Conservation (phyloP, 1,140 invertebrate genomes). For the Cherax destructor region DNA sequence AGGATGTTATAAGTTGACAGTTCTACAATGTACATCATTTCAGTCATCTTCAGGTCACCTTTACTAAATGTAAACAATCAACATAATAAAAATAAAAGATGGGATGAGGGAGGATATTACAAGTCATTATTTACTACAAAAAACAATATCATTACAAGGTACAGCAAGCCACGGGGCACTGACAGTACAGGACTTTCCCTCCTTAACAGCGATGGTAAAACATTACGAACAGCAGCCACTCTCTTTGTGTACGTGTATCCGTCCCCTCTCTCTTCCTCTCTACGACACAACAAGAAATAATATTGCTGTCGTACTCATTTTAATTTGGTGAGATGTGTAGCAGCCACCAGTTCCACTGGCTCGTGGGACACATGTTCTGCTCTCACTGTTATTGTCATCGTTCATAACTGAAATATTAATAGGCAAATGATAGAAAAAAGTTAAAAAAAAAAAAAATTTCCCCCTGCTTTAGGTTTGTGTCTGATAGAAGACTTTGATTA, state of each 20-base stretch:
- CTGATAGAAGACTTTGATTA: no score
- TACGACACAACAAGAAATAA: constrained; percentile 25
- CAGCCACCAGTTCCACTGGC: constrained; percentile 49
- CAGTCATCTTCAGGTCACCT: no score
- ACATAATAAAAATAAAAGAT: no score
- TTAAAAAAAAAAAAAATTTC: neutral
- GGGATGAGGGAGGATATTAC: no score
- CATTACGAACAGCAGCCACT: constrained; percentile 58
- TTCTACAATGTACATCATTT: no score
- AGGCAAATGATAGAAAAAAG: neutral
- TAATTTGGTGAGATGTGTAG: constrained; percentile 49
- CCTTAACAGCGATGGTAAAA: constrained; percentile 28
- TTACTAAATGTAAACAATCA: no score
- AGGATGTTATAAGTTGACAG: no score
- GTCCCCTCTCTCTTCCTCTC: constrained; percentile 6
- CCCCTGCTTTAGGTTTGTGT: no score
- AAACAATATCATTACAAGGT: neutral
- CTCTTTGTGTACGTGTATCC: constrained; percentile 43
- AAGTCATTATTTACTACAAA: no score
- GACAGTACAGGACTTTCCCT: constrained; percentile 17
- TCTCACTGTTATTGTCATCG: constrained; percentile 47
- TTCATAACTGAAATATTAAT: constrained; percentile 13
- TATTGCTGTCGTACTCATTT: constrained; percentile 45
- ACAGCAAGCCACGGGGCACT: neutral
- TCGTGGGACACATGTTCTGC: constrained; percentile 51